Base-by-base conservation (phyloP, 2,113 vertebrate species). In the Barnardius zonarius region DNA sequence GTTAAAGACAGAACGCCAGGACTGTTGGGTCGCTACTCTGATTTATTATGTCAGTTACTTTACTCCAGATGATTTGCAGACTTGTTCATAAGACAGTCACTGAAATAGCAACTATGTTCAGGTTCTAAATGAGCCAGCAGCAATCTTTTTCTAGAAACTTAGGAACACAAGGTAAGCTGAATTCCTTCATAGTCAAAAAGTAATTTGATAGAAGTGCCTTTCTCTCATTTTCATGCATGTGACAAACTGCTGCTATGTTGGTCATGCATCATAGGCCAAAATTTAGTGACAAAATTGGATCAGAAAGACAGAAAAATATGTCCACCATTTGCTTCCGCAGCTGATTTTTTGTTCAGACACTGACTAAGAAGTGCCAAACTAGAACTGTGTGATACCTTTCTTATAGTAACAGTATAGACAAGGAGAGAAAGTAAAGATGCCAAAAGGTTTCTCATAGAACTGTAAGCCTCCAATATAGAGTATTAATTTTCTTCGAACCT, bases 401-500 rank as follows among this genome's bases (percentile, higher is more conserved):
- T 31, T 55, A 9, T 33, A 93, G 91, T 88, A 88, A 75, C 37
- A 55, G 8, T 64, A 88, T 52, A 78, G 43, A 61, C n/a, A 63
- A 20, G 9, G 17, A 81, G 24, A 12, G 35, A 95, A 88, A 79
- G 54, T 31, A 59, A 17, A 67, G 35, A 74, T 2, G 10, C 37
- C 77, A 88, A 63, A 92, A 92, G 37, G 8, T 91, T 93, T 88
- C 75, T 81, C n/a, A 48, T 43, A 75, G 73, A 93, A 89, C 73
- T 9, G 24, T 61, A 94, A 90, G 78, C 19, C 39, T 91, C 51
- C 25, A 92, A 69, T 54, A 74, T 0, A 59, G 28, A 90, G 30
- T 35, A 77, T 10, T 63, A 70, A 81, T 92, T 87, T 91, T 90
- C 59, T 83, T 95, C 93, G 92, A 88, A 94, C 72, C 90, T 95